Evolutionary conservation across 2,797 vertebrate genomes (phyloP).

Genomic region (Aplochiton taeniatus): DNA sequence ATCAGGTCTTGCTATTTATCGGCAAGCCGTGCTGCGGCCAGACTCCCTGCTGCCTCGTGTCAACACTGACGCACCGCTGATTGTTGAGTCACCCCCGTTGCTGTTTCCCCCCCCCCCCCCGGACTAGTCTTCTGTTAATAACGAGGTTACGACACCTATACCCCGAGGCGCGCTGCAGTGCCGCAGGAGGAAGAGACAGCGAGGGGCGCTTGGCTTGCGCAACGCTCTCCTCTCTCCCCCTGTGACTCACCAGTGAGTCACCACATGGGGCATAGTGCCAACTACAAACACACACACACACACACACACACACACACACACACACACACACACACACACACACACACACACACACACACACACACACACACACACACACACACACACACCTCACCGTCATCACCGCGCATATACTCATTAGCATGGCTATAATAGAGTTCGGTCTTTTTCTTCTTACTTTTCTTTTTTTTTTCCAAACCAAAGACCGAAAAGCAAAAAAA

Average conservation of each 20-base stretch:
- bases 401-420: too few relatives aligned
- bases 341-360: too few relatives aligned
- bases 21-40: neutral
- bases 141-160: conserved; percentile 39
- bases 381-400: too few relatives aligned
- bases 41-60: neutral
- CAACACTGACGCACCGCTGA: conserved; percentile 37
- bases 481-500: too few relatives aligned
- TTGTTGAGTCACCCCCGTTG: conserved; percentile 50
- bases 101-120: conserved; percentile 22
- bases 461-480: too few relatives aligned
- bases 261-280: too few relatives aligned
- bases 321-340: too few relatives aligned
- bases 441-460: too few relatives aligned
- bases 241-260: neutral
- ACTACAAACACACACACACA: too few relatives aligned
- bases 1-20: conserved; percentile 33
- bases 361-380: too few relatives aligned
- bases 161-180: conserved; percentile 6
- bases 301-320: too few relatives aligned
- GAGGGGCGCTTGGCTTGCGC: conserved; percentile 39
- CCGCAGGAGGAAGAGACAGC: conserved; percentile 15
- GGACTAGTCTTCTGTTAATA: conserved; percentile 33
- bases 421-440: too few relatives aligned
- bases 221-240: conserved; percentile 27